Evolutionary conservation across 2,888 invertebrate genomes (phyloP).

Genomic region (Microctonus aethiopoides): DNA sequence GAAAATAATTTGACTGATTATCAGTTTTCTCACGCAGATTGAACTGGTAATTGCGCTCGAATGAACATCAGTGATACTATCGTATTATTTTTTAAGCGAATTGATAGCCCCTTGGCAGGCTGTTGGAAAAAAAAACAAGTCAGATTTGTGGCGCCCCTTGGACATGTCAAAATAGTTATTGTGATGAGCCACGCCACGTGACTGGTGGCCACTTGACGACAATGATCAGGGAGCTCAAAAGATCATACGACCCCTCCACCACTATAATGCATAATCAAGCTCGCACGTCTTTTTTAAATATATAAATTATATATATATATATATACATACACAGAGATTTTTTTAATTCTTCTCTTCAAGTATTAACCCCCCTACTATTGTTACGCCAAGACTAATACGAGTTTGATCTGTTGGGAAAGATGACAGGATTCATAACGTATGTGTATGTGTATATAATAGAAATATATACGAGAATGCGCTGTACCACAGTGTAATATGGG

Average conservation of each 20-base stretch:
- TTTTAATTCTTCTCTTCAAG: neutral
- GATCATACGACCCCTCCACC: neutral
- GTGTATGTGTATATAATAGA: constrained; percentile 32
- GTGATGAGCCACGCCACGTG: constrained; percentile 48
- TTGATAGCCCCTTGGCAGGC: no score
- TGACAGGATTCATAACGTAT: neutral
- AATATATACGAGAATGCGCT: constrained; percentile 25
- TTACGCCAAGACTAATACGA: constrained; percentile 43
- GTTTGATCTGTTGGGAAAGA: constrained; percentile 53
- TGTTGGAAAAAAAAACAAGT: no score
- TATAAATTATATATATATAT: no score
- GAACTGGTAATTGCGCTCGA: constrained; percentile 56
- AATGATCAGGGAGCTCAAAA: constrained; percentile 36
- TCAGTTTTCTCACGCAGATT: constrained; percentile 62
- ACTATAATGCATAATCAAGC: neutral
- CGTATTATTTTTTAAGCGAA: constrained; percentile 44
- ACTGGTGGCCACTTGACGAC: constrained; percentile 61
- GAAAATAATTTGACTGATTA: neutral
- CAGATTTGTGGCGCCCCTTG: constrained; percentile 40
- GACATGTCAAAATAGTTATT: constrained; percentile 55
- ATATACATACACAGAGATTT: no score
- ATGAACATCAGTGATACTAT: constrained; percentile 53
- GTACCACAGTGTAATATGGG: constrained; percentile 41
- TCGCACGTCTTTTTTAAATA: neutral
- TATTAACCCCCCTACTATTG: neutral